These are phyloP conservation scores for Agrotis puta DNA, from an alignment of 2,888 invertebrate genomes.

Conservation along the genomic window DNA sequence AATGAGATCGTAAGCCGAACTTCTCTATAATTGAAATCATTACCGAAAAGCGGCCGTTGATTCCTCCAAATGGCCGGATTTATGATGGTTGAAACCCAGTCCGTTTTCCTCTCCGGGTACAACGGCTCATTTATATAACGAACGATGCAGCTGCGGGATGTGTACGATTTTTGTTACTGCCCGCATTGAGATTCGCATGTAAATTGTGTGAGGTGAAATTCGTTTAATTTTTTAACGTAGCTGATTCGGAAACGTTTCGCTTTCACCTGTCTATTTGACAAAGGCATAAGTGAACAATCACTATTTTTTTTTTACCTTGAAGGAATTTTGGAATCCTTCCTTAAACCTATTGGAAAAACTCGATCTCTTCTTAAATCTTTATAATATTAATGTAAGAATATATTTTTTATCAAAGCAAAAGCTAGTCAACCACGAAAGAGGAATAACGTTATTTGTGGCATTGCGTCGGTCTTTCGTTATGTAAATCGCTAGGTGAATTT, in stretches of 20 bases:
- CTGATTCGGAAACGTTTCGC: too few species aligned
- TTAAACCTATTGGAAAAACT: neutral
- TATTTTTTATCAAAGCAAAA: neutral
- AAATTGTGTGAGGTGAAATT: neutral
- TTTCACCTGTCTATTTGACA: too few species aligned
- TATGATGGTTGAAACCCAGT: constrained; percentile 56
- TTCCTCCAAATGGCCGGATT: constrained; percentile 71
- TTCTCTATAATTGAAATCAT: constrained; percentile 75
- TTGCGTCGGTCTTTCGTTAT: constrained; percentile 11
- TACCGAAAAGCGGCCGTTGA: constrained; percentile 68
- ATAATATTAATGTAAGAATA: neutral
- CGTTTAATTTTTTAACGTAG: neutral
- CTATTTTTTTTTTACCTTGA: too few species aligned
- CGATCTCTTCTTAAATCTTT: neutral
- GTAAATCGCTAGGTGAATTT: constrained; percentile 38
- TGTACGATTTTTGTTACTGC: neutral
- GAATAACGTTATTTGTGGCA: constrained; percentile 21
- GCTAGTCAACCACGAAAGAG: neutral
- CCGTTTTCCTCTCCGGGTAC: constrained; percentile 19
- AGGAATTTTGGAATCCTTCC: neutral
- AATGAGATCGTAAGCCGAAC: constrained; percentile 64
- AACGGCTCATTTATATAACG: constrained; percentile 7
- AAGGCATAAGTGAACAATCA: too few species aligned
- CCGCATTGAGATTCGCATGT: neutral
- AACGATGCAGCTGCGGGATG: neutral